phyloP scores from a whole-genome alignment of 2,797 vertebrate genomes.

The Hydrolagus colliei region DNA sequence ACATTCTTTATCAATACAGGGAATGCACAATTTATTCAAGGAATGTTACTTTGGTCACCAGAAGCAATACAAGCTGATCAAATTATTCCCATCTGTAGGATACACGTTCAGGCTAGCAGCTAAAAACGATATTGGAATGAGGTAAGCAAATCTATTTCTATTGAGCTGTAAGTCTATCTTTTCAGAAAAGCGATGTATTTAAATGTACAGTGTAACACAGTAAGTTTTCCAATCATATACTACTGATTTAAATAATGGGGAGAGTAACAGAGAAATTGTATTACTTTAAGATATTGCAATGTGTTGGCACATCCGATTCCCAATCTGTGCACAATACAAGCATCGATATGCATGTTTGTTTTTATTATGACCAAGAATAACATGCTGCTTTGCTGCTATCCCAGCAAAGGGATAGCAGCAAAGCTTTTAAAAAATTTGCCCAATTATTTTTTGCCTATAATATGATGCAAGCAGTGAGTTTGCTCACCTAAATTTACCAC shows the following conservation, averaged over 20 bases:
- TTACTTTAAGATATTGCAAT: no score
- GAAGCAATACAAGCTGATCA: conserved; percentile 65
- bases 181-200: background rate
- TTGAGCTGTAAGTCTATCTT: background rate
- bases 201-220: background rate
- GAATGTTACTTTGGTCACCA: conserved; percentile 63
- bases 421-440: no score
- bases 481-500: no score
- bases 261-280: background rate
- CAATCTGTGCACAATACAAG: no score
- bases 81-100: conserved; percentile 58
- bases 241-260: background rate
- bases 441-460: no score
- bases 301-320: no score
- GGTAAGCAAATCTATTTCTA: conserved; percentile 44
- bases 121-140: conserved; percentile 66
- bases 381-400: no score
- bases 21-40: conserved; percentile 59
- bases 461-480: no score
- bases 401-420: no score
- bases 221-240: background rate
- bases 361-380: no score
- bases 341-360: no score
- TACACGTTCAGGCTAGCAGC: conserved; percentile 66
- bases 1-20: conserved; percentile 43